Evolutionary conservation across 2,888 invertebrate genomes (phyloP), one percentile per base, ranked within the genome.

Genomic region (Gymnocheta viridis): DNA sequence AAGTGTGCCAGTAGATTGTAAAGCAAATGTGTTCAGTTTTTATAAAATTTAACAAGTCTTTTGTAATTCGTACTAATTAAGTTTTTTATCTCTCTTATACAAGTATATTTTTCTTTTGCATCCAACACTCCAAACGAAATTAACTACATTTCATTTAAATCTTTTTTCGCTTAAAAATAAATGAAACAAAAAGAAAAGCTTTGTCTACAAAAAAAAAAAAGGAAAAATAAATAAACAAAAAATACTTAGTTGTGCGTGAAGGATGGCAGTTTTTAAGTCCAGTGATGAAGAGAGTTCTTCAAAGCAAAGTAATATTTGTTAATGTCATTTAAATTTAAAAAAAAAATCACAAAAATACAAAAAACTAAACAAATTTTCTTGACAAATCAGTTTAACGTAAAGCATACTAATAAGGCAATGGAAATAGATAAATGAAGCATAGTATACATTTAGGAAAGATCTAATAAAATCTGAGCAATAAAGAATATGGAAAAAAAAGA

Each of bases 51-150:
- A 22, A 27, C 51, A 76, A 27, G 29, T n/a, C 51, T 44, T 72
- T 58, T 60, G 60, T 69, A 74, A 81, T 81, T 74, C 74, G 22
- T 67, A 54, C 56, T 74, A 81, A 81, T 74, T 74, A 69, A 62
- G 54, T 81, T 74, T 58, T 19, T 44, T 38, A 22, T 72, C 29
- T 0, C 12, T 10, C 7, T 17, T 24, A 54, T 67, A 10, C n/a
- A 49, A 44, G 29, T 38, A n/a, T 9, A 7, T 56, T 32, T 35
- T 29, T 3, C 22, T 17, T 4, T 54, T 54, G 4, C 14, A 3
- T 27, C 0, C 4, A 32, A 41, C 22, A 27, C 19, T 24, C n/a
- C 5, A n/a, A 24, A 73, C 2, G 69, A 67, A 49, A 17, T 27
- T 35, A 56, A 70, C 47, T 47, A 49, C 35, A 76, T 17, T 56